Base-by-base conservation (phyloP, 2,888 invertebrate species). In the Subacronicta megacephala region DNA sequence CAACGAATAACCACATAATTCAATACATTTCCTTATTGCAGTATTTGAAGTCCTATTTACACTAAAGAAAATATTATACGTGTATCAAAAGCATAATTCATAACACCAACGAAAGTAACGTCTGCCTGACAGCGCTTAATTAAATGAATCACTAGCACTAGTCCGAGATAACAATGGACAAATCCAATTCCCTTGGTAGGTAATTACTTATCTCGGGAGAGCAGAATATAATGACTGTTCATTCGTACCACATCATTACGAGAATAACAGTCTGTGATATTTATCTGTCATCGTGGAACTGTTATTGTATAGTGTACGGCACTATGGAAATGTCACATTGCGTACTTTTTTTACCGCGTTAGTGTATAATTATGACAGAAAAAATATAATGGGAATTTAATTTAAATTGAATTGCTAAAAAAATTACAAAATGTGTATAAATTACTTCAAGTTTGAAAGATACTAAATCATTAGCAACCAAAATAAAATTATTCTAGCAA, bases 161-260 rank as follows among this genome's bases (percentile, higher is more conserved):
- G 53, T 51, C 59, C 59, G 59, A 75, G 78, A 82, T 81, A 80
- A 84, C 82, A 81, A 78, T 75, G 73, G 63, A 72, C 79, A 80
- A 78, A 82, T 80, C 78, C 75, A 82, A 83, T 84, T 78, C 71
- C 41, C 71, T 56, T 50, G 59, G 78, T 82, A 80, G 62, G 78
- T 82, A 82, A 83, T 84, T 82, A 83, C 78, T 77, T 77, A 81
- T 79, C 78, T 80, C 56, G 51, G 52, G 72, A 64, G 65, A 66
- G 61, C 62, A 68, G 42, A 43, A 69, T 60, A 64, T 79, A 78
- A 76, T 77, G 65, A 63, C 40, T 42, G 47, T 18, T 50, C 13
- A 37, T 18, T 23, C 45, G 50, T 60, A 53, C 40, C 45, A 41
- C 71, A 45, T 57, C 54, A 38, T 58, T 43, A 20, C 16, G 20